Evolutionary conservation across 2,113 vertebrate genomes (phyloP).

Genomic region (Bubo blakistoni): DNA sequence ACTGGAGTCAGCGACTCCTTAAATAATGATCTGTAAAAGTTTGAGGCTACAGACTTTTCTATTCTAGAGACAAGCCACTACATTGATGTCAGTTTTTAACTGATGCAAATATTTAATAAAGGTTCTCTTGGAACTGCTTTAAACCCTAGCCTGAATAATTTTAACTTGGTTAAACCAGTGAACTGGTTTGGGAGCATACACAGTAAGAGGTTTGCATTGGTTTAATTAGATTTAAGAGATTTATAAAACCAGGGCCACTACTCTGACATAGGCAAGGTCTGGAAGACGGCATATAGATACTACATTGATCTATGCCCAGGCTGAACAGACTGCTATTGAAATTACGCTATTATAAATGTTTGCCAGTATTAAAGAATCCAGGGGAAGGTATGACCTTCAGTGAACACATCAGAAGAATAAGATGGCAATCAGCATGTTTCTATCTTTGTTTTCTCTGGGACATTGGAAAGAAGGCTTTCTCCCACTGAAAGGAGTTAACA

Average conservation of each 20-base stretch:
- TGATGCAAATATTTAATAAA: slow-evolving; percentile 31
- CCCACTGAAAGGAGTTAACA: background rate
- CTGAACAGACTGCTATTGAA: slow-evolving; percentile 19
- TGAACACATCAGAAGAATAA: slow-evolving; percentile 32
- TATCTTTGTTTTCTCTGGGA: slow-evolving; percentile 22
- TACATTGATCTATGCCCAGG: background rate
- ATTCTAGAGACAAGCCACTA: background rate
- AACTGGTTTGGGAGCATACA: slow-evolving; percentile 20
- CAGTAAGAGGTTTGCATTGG: slow-evolving; percentile 41
- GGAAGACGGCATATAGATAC: background rate
- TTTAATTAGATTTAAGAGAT: slow-evolving; percentile 54
- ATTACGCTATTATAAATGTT: slow-evolving; percentile 10
- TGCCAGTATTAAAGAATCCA: slow-evolving; percentile 28
- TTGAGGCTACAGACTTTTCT: background rate
- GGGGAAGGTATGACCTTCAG: slow-evolving; percentile 42
- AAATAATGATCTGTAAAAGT: slow-evolving; percentile 16
- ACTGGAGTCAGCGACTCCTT: background rate
- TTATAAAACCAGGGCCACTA: slow-evolving; percentile 30
- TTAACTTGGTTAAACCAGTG: slow-evolving; percentile 19
- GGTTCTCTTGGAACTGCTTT: slow-evolving; percentile 10
- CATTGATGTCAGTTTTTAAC: slow-evolving; percentile 20
- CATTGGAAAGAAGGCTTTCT: background rate
- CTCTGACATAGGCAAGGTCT: slow-evolving; percentile 23
- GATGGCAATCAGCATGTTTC: slow-evolving; percentile 1
- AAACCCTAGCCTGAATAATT: slow-evolving; percentile 35